Conservation (phyloP, 2,797 vertebrate genomes). For the Anniella stebbinsi region DNA sequence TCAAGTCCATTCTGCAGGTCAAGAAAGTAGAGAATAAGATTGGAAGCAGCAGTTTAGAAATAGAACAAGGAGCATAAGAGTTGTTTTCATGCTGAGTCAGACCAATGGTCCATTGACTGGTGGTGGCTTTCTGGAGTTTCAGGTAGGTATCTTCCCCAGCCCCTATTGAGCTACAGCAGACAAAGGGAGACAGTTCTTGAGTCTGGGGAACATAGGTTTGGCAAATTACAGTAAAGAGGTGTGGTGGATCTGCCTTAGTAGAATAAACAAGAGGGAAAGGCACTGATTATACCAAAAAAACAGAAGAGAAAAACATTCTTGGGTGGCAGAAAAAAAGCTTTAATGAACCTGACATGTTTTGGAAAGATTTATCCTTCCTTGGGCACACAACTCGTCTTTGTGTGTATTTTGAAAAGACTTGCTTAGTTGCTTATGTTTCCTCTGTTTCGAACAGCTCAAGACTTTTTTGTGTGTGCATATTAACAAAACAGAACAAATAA, state of each 20-base stretch:
- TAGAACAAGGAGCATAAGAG: neutral
- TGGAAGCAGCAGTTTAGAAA: neutral
- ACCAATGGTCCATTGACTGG: neutral
- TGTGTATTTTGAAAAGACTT: too few species aligned
- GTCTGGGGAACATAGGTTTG: neutral
- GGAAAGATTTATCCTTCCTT: too few species aligned
- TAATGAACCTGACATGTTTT: too few species aligned
- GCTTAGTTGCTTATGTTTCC: too few species aligned
- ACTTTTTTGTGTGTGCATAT: too few species aligned
- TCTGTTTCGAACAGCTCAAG: too few species aligned
- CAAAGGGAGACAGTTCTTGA: neutral
- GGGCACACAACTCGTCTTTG: too few species aligned
- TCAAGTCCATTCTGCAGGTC: neutral
- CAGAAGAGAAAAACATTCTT: too few species aligned
- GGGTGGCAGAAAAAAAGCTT: too few species aligned
- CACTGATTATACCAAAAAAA: too few species aligned
- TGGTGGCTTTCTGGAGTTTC: neutral
- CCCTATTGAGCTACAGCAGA: neutral
- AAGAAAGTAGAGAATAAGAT: neutral
- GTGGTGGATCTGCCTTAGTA: neutral
- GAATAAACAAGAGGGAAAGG: neutral
- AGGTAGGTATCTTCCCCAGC: neutral
- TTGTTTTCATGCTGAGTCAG: neutral
- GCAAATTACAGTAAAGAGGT: neutral
- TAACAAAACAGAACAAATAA: too few species aligned